These are phyloP conservation scores for Leptopilina drosophilae DNA, from an alignment of 2,888 invertebrate species.

Conservation along the genomic window DNA sequence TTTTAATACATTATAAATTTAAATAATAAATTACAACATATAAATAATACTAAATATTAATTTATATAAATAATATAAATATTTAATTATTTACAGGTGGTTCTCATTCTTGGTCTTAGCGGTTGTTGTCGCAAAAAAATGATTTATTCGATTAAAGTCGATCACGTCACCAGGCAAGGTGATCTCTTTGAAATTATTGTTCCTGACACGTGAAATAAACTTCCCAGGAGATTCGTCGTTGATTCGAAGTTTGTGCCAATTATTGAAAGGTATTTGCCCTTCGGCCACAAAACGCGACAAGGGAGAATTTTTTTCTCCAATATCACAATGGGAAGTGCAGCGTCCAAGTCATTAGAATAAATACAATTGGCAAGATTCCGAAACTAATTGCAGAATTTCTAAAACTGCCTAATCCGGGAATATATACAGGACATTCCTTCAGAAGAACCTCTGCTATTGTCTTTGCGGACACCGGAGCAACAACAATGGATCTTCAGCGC, in stretches of 20 bases:
- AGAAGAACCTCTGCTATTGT: no score
- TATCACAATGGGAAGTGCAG: no score
- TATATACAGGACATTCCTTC: no score
- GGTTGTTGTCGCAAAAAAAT: neutral
- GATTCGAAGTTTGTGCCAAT: neutral
- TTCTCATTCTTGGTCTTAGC: neutral
- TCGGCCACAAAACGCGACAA: no score
- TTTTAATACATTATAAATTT: no score
- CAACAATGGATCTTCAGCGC: no score
- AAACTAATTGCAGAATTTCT: no score
- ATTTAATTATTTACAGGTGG: neutral
- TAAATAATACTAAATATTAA: neutral
- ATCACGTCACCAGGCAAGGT: neutral
- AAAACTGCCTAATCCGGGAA: no score
- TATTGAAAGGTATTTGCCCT: neutral
- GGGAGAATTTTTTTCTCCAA: no score
- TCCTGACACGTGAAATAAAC: neutral
- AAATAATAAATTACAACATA: neutral
- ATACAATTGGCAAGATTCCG: no score
- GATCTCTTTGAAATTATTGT: neutral
- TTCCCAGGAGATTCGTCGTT: neutral
- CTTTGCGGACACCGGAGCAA: no score
- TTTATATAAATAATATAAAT: neutral
- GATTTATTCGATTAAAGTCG: neutral
- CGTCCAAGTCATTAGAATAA: no score